Percentiles rank a stretch among this genome's conserved stretches.
Conservation (phyloP, 2,113 vertebrate genomes). For the Dermatemys mawii region DNA sequence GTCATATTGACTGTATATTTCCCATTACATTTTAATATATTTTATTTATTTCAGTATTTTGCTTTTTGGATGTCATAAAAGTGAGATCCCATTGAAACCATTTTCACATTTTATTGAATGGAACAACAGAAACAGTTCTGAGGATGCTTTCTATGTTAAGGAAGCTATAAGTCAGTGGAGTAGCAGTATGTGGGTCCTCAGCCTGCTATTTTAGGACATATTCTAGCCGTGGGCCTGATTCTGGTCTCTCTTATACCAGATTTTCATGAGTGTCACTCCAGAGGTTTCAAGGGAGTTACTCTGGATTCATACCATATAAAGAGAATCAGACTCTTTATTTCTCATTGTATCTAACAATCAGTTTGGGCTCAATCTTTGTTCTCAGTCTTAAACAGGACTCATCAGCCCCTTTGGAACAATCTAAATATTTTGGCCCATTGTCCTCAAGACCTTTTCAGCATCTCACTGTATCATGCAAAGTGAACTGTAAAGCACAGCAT, state of each 20-base stretch:
- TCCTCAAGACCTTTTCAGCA: constrained; percentile 4
- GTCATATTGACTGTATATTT: background rate
- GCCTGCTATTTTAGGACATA: background rate
- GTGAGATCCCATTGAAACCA: background rate
- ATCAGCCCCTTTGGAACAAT: background rate
- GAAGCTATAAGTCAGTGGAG: constrained; percentile 66
- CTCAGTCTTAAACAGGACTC: background rate
- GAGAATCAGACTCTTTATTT: constrained; percentile 6
- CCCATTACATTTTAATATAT: background rate
- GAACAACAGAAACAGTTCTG: background rate
- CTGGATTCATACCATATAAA: background rate
- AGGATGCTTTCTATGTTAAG: constrained; percentile 30
- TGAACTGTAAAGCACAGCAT: background rate
- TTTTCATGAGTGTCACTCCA: background rate
- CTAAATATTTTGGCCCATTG: background rate
- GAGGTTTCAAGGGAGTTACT: background rate
- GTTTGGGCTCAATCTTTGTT: background rate
- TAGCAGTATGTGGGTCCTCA: background rate
- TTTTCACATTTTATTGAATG: background rate
- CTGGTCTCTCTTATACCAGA: background rate
- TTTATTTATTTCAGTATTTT: background rate
- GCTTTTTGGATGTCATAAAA: background rate
- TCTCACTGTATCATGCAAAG: background rate
- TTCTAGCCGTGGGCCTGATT: background rate
- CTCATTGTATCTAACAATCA: background rate